A percentile compares a stretch with the other conserved stretches of the same genome.
Conservation (phyloP, 1,140 invertebrate genomes). For the Drosophila watanabei region DNA sequence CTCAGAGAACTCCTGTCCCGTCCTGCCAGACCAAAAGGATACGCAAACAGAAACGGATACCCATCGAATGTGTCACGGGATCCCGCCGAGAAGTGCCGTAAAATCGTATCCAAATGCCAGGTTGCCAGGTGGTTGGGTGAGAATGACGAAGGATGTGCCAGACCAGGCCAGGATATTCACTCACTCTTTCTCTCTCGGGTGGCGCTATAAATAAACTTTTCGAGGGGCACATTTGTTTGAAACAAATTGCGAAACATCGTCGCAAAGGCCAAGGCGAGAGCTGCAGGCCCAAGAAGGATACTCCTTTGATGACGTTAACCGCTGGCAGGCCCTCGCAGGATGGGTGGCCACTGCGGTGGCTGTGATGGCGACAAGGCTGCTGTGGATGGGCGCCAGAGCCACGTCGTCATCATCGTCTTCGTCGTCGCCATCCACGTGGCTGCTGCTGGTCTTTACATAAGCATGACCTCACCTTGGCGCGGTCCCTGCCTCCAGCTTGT, state of each 20-base stretch:
- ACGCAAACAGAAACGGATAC: conserved; percentile 44
- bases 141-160: conserved; percentile 7
- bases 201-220: conserved; percentile 49
- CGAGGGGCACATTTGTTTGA: conserved; percentile 23
- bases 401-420: conserved; percentile 47
- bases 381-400: conserved; percentile 33
- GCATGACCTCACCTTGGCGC: conserved; percentile 58
- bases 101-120: conserved; percentile 63
- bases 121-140: conserved; percentile 19
- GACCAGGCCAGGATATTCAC: not conserved
- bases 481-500: conserved; percentile 4
- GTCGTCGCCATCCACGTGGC: conserved; percentile 49
- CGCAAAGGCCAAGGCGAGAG: conserved; percentile 55
- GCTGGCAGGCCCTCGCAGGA: conserved; percentile 23
- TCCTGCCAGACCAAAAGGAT: conserved; percentile 17
- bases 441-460: conserved; percentile 49
- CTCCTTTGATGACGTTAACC: conserved; percentile 52
- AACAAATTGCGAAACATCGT: conserved; percentile 54
- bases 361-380: conserved; percentile 47
- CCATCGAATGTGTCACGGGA: conserved; percentile 38
- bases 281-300: conserved; percentile 51
- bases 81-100: conserved; percentile 30
- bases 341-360: conserved; percentile 2
- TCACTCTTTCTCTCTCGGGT: not conserved
- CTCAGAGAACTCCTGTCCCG: not conserved